Evolutionary conservation across 2,797 vertebrate genomes (phyloP).

Genomic region (Sorex maritimensis): DNA sequence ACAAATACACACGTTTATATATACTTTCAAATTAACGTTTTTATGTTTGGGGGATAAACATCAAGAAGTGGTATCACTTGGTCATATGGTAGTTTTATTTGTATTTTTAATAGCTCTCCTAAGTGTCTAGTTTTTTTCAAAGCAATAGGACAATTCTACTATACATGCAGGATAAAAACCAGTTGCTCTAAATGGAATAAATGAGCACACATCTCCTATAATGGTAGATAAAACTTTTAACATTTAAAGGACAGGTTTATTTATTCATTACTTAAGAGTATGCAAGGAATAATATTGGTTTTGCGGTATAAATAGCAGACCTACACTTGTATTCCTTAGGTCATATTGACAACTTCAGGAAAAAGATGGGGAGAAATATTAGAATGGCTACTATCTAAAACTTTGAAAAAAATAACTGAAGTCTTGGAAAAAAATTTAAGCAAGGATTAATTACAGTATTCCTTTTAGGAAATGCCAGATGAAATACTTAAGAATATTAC

Average conservation of each 20-base stretch:
- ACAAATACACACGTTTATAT: too few relatives aligned
- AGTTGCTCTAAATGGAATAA: constrained; percentile 19
- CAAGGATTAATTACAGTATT: constrained; percentile 57
- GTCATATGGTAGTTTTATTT: background rate
- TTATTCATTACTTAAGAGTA: constrained; percentile 54
- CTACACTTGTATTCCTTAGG: constrained; percentile 54
- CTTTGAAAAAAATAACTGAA: background rate
- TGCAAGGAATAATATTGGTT: background rate
- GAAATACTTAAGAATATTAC: constrained; percentile 65
- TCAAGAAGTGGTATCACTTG: background rate
- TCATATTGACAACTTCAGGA: background rate
- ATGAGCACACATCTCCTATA: constrained; percentile 1
- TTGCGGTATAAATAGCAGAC: constrained; percentile 48
- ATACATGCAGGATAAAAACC: constrained; percentile 2
- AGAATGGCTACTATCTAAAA: constrained; percentile 46
- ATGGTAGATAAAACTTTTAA: too few relatives aligned
- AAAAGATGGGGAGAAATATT: constrained; percentile 55
- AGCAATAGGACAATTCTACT: constrained; percentile 16
- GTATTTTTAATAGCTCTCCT: background rate
- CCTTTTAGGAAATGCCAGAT: constrained; percentile 32
- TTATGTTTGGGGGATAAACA: background rate
- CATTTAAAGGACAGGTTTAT: constrained; percentile 51
- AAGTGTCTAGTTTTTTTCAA: constrained; percentile 24
- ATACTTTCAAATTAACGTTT: too few relatives aligned
- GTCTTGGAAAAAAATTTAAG: constrained; percentile 36